Evolutionary conservation across 2,888 invertebrate genomes (phyloP).

Genomic region (Tinea semifulvella): DNA sequence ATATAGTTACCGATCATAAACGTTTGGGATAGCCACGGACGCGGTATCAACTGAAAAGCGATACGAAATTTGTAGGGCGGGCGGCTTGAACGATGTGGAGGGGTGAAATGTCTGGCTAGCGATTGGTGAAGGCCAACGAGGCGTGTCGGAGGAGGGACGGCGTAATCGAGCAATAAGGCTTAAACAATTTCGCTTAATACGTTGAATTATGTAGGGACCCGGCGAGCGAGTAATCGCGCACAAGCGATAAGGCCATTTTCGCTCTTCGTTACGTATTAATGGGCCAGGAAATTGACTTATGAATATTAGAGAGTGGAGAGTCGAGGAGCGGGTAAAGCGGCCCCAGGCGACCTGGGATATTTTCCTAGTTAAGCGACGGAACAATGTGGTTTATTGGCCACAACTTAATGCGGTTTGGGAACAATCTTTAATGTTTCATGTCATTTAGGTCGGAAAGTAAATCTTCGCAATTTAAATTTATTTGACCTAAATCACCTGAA

Average conservation of each 20-base stretch:
- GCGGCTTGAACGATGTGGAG: constrained; percentile 33
- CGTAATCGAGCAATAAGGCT: constrained; percentile 69
- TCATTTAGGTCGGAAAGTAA: no score
- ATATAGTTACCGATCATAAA: constrained; percentile 17
- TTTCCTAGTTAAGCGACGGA: constrained; percentile 60
- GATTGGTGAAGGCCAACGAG: constrained; percentile 56
- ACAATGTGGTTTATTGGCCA: constrained; percentile 63
- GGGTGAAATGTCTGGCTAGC: constrained; percentile 27
- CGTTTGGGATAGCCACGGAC: constrained; percentile 24
- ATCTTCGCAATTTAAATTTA: no score
- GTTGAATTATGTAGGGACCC: constrained; percentile 67
- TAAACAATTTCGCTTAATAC: constrained; percentile 70
- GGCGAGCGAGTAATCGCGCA: constrained; percentile 66
- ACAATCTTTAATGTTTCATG: constrained; percentile 40
- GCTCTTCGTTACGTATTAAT: constrained; percentile 68
- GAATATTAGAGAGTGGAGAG: constrained; percentile 64
- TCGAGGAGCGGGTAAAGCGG: constrained; percentile 57
- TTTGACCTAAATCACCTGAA: no score
- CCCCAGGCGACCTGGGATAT: constrained; percentile 44
- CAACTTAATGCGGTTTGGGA: constrained; percentile 54
- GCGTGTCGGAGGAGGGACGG: constrained; percentile 60
- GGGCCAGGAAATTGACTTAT: constrained; percentile 67
- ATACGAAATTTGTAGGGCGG: constrained; percentile 28
- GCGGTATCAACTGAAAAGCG: constrained; percentile 33
- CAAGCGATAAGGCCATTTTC: constrained; percentile 68